Percentiles rank a stretch among this genome's conserved stretches.
Evolutionary conservation across 2,113 vertebrate genomes (phyloP).

Genomic region (Papio anubis): DNA sequence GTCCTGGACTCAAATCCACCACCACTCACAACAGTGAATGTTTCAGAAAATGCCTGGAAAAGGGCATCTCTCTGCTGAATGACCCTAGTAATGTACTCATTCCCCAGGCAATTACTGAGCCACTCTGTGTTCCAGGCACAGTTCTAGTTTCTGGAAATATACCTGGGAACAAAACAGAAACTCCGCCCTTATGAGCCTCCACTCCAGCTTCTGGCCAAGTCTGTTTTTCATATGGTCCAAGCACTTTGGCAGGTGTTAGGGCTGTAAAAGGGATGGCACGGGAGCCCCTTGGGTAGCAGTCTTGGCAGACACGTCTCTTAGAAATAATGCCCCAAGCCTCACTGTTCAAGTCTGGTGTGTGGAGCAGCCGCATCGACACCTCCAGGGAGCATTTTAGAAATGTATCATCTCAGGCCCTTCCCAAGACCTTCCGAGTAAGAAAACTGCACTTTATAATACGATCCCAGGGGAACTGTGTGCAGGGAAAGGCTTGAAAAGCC

Average conservation of each 20-base stretch:
- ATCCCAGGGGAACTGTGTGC: fast-evolving
- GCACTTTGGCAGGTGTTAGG: background rate
- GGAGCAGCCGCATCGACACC: background rate
- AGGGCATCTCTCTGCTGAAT: background rate
- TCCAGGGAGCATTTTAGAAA: background rate
- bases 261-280: background rate
- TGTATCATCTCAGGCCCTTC: background rate
- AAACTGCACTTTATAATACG: background rate
- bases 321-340: background rate
- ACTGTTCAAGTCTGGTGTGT: background rate
- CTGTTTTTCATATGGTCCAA: background rate
- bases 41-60: slow-evolving; percentile 2
- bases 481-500: background rate
- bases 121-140: background rate
- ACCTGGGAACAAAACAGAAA: background rate
- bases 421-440: background rate
- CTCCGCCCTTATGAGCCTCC: background rate
- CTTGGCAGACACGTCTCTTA: background rate
- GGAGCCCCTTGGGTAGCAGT: background rate
- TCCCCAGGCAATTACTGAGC: background rate
- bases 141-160: background rate
- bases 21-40: background rate
- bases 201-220: background rate
- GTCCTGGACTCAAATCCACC: background rate
- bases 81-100: background rate